Conservation (phyloP, 2,113 vertebrate genomes). For the Sander lucioperca region DNA sequence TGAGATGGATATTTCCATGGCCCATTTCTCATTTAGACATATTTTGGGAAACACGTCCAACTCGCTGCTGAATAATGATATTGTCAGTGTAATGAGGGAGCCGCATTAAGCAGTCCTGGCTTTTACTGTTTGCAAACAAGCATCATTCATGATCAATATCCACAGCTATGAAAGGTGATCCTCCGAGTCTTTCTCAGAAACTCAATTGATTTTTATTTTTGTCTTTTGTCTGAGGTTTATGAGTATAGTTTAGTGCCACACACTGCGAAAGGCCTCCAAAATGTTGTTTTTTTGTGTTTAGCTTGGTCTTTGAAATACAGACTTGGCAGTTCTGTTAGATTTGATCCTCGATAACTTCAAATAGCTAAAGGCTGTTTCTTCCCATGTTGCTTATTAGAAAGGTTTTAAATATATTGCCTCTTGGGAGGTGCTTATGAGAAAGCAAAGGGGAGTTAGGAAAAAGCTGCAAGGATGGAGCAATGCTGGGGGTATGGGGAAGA, state of each 20-base stretch:
- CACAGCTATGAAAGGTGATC: constrained; percentile 61
- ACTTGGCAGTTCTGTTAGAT: constrained; percentile 22
- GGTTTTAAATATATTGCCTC: constrained; percentile 27
- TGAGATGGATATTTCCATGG: constrained; percentile 34
- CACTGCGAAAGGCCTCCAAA: neutral
- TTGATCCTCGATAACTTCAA: constrained; percentile 45
- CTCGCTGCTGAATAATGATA: constrained; percentile 54
- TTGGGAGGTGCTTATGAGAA: constrained; percentile 26
- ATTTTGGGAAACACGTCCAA: constrained; percentile 42
- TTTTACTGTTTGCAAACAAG: constrained; percentile 77
- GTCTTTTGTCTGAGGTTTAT: constrained; percentile 44
- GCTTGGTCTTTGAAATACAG: constrained; percentile 1
- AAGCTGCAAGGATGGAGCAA: constrained; percentile 12
- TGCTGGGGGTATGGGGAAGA: neutral
- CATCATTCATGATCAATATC: constrained; percentile 73
- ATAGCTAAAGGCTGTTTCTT: constrained; percentile 27
- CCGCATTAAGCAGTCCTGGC: constrained; percentile 37
- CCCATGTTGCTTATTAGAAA: constrained; percentile 15
- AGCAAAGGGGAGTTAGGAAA: constrained; percentile 1
- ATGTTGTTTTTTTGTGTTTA: neutral
- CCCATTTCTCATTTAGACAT: constrained; percentile 60
- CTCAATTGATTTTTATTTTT: constrained; percentile 60
- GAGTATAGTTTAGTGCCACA: constrained; percentile 13
- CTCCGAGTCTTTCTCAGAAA: constrained; percentile 50
- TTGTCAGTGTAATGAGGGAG: constrained; percentile 56